Percentiles rank a stretch among this genome's conserved stretches.
Conservation (phyloP, 92 coral and sea anemone genomes). For the Zoanthus gigantus region DNA sequence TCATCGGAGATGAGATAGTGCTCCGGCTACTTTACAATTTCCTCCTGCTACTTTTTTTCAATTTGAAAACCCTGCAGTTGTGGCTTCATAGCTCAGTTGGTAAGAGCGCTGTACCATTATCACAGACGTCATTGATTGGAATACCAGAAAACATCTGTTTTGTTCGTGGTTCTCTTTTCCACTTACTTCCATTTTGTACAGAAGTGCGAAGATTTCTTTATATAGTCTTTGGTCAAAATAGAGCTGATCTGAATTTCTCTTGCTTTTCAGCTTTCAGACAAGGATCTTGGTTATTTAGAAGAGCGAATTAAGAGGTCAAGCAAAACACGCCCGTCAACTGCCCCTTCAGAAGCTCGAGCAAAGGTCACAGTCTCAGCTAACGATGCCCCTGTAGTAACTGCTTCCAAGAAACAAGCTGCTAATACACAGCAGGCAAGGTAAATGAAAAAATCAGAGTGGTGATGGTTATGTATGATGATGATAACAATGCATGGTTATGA, state of each 20-base stretch:
- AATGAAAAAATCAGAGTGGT: background rate
- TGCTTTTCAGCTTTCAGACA: slow-evolving; percentile 80
- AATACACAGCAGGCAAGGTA: slow-evolving; percentile 53
- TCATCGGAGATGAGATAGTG: no score
- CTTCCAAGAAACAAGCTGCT: slow-evolving; percentile 76
- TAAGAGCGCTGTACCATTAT: no score
- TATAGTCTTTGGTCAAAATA: no score
- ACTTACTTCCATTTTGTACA: no score
- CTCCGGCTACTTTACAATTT: no score
- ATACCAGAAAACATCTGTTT: no score
- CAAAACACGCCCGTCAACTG: slow-evolving; percentile 81
- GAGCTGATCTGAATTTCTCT: background rate
- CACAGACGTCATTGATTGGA: no score
- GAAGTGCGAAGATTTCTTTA: no score
- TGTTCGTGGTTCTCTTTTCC: no score
- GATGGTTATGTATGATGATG: background rate
- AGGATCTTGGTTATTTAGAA: slow-evolving; percentile 89
- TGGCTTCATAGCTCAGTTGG: no score
- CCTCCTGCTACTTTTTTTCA: no score
- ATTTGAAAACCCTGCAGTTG: no score
- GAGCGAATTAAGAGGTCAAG: slow-evolving; percentile 95
- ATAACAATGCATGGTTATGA: background rate
- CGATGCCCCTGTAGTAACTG: slow-evolving; percentile 46
- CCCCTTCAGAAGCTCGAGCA: slow-evolving; percentile 70
- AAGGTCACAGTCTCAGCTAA: slow-evolving; percentile 55